Evolutionary conservation across 37 sponge, comb jelly and placozoan species (phyloP).

Genomic region (Geodia barretti): DNA sequence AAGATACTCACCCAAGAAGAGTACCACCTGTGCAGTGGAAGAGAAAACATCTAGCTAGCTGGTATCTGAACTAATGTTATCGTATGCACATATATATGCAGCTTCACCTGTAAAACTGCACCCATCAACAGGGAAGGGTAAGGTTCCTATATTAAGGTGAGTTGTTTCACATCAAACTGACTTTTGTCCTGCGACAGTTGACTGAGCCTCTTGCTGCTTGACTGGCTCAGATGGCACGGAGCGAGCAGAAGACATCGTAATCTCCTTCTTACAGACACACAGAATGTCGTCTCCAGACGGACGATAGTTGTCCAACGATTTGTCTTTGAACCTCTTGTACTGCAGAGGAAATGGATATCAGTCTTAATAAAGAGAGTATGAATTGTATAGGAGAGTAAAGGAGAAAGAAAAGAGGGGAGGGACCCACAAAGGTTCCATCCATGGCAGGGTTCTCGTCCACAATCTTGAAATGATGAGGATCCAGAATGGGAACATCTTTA

Average conservation of each 20-base stretch:
- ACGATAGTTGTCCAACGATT: neutral
- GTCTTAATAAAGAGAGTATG: slow-evolving; percentile 5
- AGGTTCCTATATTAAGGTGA: too few relatives aligned
- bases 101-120: too few relatives aligned
- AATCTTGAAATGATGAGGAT: slow-evolving; percentile 71
- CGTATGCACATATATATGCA: too few relatives aligned
- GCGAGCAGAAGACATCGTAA: slow-evolving; percentile 8
- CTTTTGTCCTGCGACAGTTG: slow-evolving; percentile 7
- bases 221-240: neutral
- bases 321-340: slow-evolving; percentile 51
- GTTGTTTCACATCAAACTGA: neutral
- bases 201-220: neutral
- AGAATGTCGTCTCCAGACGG: slow-evolving; percentile 37
- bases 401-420: too few relatives aligned
- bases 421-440: slow-evolving; percentile 34
- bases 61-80: too few relatives aligned
- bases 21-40: slow-evolving; percentile 16
- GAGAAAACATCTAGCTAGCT: too few relatives aligned
- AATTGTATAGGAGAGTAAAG: slow-evolving; percentile 3
- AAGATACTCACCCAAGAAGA: neutral
- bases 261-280: slow-evolving; percentile 35
- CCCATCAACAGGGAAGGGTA: too few relatives aligned
- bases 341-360: neutral
- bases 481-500: slow-evolving; percentile 27
- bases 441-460: slow-evolving; percentile 32